Base-by-base conservation (phyloP, 2,797 vertebrate genomes). In the Mormyrus hasselquistii region DNA sequence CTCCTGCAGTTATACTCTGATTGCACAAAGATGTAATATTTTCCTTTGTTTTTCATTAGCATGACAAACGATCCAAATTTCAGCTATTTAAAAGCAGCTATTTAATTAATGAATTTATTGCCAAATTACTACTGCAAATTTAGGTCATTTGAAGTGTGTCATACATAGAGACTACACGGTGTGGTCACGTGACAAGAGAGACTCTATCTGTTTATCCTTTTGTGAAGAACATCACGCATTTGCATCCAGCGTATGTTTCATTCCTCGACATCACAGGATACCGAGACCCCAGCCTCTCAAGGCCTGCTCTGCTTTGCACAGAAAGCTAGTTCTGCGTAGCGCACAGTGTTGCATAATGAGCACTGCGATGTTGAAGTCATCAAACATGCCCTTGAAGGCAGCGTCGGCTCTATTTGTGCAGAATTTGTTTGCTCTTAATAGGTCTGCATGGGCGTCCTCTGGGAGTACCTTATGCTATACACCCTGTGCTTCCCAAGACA, bases 331-430 rank as follows among this genome's bases (percentile, higher is more conserved):
- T 47, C 41, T 82, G 76, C 76, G 47, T 47, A 22, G 76, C 7
- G 41, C 76, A 82, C 76, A 82, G 76, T 82, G 47, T 82, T 82
- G 76, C 76, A 82, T 82, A 82, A 82, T 82, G 76, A 82, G 76
- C 76, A n/a, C 41, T n/a, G 41, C 76, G 41, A 82, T 82, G 41
- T 47, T 82, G 76, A 82, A 82, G 41, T 82, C 76, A 82, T 82
- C 76, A 82, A 82, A 82, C 76, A 47, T 82, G 76, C 76, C 76
- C 76, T 82, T 82, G 76, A 82, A 82, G 34, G 76, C 76, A 82
- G 76, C 41, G 22, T 82, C 47, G 76, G 12, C 69, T 73, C 69
- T 73, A 73, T 73, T 73, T 73, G 69, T 73, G 69, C 69, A 38
- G 69, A 82, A 47, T 82, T 19, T 82, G 76, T 82, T 82, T 82